These are phyloP conservation scores for Peromyscus eremicus DNA, from an alignment of 2,797 vertebrate species.

Conservation along the genomic window DNA sequence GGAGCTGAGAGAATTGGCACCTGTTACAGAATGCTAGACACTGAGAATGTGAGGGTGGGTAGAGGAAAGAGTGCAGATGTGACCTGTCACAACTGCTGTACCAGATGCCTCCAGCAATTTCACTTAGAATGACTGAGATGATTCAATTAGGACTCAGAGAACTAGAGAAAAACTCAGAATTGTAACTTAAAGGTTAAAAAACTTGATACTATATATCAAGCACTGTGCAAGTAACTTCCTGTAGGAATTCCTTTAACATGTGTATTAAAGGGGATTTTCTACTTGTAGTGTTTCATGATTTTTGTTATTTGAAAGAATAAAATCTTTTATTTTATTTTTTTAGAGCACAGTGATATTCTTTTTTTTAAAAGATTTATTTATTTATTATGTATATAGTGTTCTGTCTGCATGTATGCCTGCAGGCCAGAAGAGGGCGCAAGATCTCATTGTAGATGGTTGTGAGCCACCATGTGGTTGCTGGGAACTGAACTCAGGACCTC, in stretches of 20 bases:
- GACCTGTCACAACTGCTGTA: not conserved
- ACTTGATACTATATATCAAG: not conserved
- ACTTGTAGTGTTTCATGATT: constrained; percentile 36
- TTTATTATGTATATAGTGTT: too few relatives aligned
- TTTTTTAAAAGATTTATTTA: not conserved
- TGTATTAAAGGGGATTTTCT: constrained; percentile 53
- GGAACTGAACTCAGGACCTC: too few relatives aligned
- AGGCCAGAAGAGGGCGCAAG: too few relatives aligned
- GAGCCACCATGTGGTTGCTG: too few relatives aligned
- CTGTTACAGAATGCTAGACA: not conserved
- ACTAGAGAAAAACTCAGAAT: constrained; percentile 31
- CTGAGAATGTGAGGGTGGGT: not conserved
- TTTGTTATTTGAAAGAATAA: constrained; percentile 47
- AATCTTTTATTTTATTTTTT: too few relatives aligned
- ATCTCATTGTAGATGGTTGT: too few relatives aligned
- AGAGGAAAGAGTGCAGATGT: not conserved
- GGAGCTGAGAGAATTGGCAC: not conserved
- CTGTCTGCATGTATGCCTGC: too few relatives aligned
- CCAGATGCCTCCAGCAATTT: not conserved
- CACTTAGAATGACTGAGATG: not conserved
- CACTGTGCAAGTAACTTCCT: not conserved
- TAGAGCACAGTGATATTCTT: too few relatives aligned
- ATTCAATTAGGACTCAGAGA: not conserved
- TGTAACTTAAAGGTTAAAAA: constrained; percentile 33
- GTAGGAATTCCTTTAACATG: not conserved